A percentile compares a stretch with the other conserved stretches of the same genome.
Conservation (phyloP, 2,888 invertebrate species). For the Erpobdella octoculata region DNA sequence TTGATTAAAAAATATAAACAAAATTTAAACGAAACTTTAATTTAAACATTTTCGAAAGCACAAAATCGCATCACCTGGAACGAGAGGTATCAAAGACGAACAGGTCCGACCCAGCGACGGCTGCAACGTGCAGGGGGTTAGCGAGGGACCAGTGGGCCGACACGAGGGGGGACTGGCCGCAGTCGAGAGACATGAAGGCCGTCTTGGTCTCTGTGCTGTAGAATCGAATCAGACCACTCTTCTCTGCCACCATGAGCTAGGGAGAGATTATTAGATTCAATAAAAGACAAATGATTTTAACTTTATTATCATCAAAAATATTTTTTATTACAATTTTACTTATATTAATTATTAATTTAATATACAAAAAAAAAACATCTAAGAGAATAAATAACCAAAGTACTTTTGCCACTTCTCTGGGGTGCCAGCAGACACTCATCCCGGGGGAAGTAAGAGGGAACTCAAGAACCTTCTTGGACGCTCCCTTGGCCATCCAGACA, state of each 20-base stretch:
- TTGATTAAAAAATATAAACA: too few relatives aligned
- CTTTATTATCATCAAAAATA: too few relatives aligned
- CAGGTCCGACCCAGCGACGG: slow-evolving; percentile 63
- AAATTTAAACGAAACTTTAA: too few relatives aligned
- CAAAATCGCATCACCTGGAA: slow-evolving; percentile 57
- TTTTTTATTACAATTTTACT: too few relatives aligned
- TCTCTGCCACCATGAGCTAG: slow-evolving; percentile 67
- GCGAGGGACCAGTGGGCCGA: slow-evolving; percentile 65
- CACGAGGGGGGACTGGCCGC: slow-evolving; percentile 58
- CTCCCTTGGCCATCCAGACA: slow-evolving; percentile 59
- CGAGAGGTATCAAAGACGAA: slow-evolving; percentile 64
- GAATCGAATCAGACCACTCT: slow-evolving; percentile 66
- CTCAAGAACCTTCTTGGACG: slow-evolving; percentile 53
- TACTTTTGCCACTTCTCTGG: slow-evolving; percentile 62
- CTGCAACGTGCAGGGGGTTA: slow-evolving; percentile 60
- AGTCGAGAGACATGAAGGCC: slow-evolving; percentile 58
- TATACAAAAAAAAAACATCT: not conserved
- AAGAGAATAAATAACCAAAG: not conserved
- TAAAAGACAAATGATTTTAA: too few relatives aligned
- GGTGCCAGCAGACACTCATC: slow-evolving; percentile 62
- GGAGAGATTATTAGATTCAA: too few relatives aligned
- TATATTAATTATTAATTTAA: not conserved
- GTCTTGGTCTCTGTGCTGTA: slow-evolving; percentile 64
- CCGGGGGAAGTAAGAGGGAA: slow-evolving; percentile 63
- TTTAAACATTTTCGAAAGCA: slow-evolving; percentile 9